A percentile compares a stretch with the other conserved stretches of the same genome.
These are phyloP conservation scores for Volucella zonaria DNA, from an alignment of 2,888 invertebrate species.

Conservation along the genomic window DNA sequence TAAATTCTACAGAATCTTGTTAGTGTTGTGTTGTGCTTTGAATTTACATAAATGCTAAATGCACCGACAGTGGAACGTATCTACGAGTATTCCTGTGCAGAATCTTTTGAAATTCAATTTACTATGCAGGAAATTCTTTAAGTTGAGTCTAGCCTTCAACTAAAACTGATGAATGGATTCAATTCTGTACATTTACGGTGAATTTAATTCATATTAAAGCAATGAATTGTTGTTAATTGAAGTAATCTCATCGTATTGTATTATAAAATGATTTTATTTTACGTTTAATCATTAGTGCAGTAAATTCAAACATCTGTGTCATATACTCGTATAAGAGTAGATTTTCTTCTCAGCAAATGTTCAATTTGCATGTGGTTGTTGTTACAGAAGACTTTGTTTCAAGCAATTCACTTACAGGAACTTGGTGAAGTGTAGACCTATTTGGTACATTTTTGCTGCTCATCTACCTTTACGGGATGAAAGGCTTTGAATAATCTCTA, in stretches of 20 bases:
- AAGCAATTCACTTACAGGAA: too few relatives aligned
- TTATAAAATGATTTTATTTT: neutral
- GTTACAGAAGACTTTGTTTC: too few relatives aligned
- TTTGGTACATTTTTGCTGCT: too few relatives aligned
- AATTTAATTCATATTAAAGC: conserved; percentile 6
- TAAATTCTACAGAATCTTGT: conserved; percentile 36
- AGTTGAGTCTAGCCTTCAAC: conserved; percentile 20
- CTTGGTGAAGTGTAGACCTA: too few relatives aligned
- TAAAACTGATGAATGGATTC: conserved; percentile 16
- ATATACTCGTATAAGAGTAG: too few relatives aligned
- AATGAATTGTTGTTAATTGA: conserved; percentile 38
- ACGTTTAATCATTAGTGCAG: neutral
- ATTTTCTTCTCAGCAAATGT: too few relatives aligned
- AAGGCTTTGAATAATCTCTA: too few relatives aligned
- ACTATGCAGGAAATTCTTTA: conserved; percentile 25
- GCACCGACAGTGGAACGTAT: conserved; percentile 29
- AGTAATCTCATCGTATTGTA: conserved; percentile 1
- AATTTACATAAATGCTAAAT: conserved; percentile 57
- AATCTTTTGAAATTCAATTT: conserved; percentile 62
- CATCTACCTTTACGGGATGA: too few relatives aligned
- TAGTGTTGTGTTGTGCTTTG: conserved; percentile 1
- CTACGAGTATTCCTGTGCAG: neutral
- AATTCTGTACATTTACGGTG: neutral
- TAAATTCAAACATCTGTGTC: too few relatives aligned
- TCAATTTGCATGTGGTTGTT: too few relatives aligned